Conservation (phyloP, 2,888 invertebrate species). For the Synergus gifuensis region DNA sequence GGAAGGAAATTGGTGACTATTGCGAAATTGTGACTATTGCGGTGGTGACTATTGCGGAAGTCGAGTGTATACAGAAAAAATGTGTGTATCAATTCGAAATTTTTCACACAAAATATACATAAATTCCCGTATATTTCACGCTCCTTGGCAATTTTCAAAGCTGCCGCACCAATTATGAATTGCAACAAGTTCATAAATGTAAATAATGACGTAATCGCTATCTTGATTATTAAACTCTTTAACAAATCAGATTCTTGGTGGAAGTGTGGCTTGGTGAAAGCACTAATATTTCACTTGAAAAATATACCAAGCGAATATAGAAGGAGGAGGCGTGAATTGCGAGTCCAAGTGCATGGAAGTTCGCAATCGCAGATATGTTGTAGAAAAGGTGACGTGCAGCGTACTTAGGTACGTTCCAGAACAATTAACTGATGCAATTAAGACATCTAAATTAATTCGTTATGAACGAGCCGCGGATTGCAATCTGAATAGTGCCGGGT, state of each 20-base stretch:
- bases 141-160: constrained; percentile 14
- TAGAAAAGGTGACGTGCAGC: constrained; percentile 45
- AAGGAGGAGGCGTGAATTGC: no score
- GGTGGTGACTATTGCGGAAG: no score
- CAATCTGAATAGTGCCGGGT: constrained; percentile 67
- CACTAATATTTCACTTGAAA: constrained; percentile 47
- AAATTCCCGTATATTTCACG: constrained; percentile 3
- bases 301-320: not conserved
- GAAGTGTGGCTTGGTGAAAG: constrained; percentile 53
- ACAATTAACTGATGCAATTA: constrained; percentile 77
- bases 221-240: constrained; percentile 20
- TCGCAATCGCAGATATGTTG: not conserved
- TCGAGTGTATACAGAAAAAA: no score
- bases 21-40: no score
- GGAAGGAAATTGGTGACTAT: no score
- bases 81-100: not conserved
- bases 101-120: not conserved
- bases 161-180: constrained; percentile 4
- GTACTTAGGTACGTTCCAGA: constrained; percentile 55
- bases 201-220: not conserved
- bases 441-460: constrained; percentile 77
- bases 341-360: not conserved
- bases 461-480: constrained; percentile 61
- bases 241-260: constrained; percentile 21
- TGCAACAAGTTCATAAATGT: constrained; percentile 14